phyloP scores from a whole-genome alignment of 1,140 invertebrate species.

The Rhysida immarginata region DNA sequence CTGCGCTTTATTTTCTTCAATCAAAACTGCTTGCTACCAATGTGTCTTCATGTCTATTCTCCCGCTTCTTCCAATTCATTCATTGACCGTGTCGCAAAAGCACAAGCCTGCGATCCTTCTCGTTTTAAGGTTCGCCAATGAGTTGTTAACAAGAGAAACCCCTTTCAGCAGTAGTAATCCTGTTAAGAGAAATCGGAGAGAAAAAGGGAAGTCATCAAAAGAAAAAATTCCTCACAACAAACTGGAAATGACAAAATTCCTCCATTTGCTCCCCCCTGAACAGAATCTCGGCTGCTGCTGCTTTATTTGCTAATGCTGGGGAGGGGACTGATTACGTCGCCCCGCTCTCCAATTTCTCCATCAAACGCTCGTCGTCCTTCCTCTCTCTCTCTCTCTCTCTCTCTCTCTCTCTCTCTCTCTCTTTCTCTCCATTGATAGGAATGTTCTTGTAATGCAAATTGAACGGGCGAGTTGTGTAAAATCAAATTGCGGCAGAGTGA shows the following conservation, averaged over 20 bases:
- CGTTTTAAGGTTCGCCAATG: no score
- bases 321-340: not conserved
- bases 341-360: not conserved
- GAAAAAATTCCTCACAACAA: no score
- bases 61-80: no score
- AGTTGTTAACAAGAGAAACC: no score
- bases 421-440: not conserved
- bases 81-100: no score
- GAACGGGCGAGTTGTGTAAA: conserved; percentile 1
- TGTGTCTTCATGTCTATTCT: no score
- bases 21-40: no score
- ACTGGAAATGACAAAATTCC: not conserved
- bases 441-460: conserved; percentile 6
- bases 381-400: not conserved
- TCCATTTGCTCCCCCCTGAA: not conserved
- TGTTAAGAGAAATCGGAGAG: no score
- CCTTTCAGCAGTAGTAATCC: no score
- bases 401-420: not conserved
- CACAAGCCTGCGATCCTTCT: no score
- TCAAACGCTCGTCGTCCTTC: not conserved
- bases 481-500: not conserved
- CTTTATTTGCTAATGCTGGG: not conserved
- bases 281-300: not conserved
- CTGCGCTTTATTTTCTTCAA: no score
- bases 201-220: no score